Base-by-base conservation (phyloP, 1,140 invertebrate species). In the Pectinophora gossypiella region DNA sequence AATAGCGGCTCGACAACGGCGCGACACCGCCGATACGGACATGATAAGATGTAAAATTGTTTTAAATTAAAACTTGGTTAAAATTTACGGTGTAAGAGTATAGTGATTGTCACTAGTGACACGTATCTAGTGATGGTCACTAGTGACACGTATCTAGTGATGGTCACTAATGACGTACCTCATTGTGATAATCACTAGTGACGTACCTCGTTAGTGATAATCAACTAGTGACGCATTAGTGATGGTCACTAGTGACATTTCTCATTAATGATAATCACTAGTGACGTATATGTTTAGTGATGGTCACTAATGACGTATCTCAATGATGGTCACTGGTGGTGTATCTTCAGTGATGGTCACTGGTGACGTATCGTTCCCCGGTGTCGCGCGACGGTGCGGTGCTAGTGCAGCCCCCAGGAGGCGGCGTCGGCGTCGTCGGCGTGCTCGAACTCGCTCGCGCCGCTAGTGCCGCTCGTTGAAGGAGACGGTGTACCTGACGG, bases 1-100 rank as follows among this genome's bases (percentile, higher is more conserved):
- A 81, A 81, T 80, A 80, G 75, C 75, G 72, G 61, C 61, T 74
- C 70, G 62, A 71, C 67, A 67, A 67, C 62, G 52, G 18, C 10
- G 40, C 23, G 32, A 23, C 19, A 21, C 38, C n/a, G n/a, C n/a
- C n/a, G n/a, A n/a, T n/a, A n/a, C n/a, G n/a, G n/a, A n/a, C n/a
- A n/a, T n/a, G n/a, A n/a, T n/a, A n/a, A n/a, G n/a, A n/a, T n/a
- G n/a, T n/a, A n/a, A n/a, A n/a, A n/a, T n/a, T n/a, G n/a, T n/a
- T n/a, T n/a, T n/a, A n/a, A n/a, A n/a, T n/a, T n/a, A n/a, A n/a
- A n/a, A n/a, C n/a, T n/a, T n/a, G n/a, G n/a, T n/a, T n/a, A n/a
- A n/a, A n/a, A n/a, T n/a, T n/a, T n/a, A n/a, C n/a, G n/a, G n/a
- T n/a, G n/a, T n/a, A n/a, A n/a, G n/a, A n/a, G n/a, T n/a, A n/a